Evolutionary conservation across 1,140 invertebrate species (phyloP), one percentile per base, ranked within the genome.

Genomic region (Drosophila dunni): DNA sequence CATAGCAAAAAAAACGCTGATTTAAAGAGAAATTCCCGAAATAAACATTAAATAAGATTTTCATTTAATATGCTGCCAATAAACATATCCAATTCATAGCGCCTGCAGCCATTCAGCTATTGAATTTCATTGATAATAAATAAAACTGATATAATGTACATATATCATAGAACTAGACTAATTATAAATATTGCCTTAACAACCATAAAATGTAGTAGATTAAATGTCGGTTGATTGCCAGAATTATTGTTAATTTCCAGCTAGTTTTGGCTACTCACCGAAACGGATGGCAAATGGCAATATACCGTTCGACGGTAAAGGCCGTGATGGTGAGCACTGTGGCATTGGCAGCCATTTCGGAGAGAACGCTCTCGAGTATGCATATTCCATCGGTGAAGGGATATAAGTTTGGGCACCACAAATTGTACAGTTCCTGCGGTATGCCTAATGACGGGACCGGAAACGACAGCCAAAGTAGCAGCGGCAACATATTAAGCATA

Each of bases 271-370:
- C 6, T 48, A 83, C 86, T 90, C 66, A 94, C 77, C 94, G 93
- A 67, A 97, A 94, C 1, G 96, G 96, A 91, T 97, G 95, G 83
- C 96, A 96, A 54, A 97, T 97, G 40, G 96, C 96, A 8, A 97
- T 93, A 86, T 97, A 97, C 3, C 97, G 93, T 92, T 97, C 97
- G 7, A 97, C 93, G 1, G 97, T 97, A 91, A 97, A 97, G 6
- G 95, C 95, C 0, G 97, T 97, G 69, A 98, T 98, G 0, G 97
- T 98, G 15, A 98, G 93, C 1, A 98, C 96, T 0, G 97, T 98
- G 0, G 97, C 97, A 91, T 98, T 97, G 5, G 96, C 96, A 0
- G 96, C 97, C 46, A 96, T 96, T 92, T 97, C 97, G 0, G 95
- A 95, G 9, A 96, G 93, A 10, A 97, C 93, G 3, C 96, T 95